Evolutionary conservation across 2,113 vertebrate genomes (phyloP), one percentile per base, ranked within the genome.

Genomic region (Ciconia stormi): DNA sequence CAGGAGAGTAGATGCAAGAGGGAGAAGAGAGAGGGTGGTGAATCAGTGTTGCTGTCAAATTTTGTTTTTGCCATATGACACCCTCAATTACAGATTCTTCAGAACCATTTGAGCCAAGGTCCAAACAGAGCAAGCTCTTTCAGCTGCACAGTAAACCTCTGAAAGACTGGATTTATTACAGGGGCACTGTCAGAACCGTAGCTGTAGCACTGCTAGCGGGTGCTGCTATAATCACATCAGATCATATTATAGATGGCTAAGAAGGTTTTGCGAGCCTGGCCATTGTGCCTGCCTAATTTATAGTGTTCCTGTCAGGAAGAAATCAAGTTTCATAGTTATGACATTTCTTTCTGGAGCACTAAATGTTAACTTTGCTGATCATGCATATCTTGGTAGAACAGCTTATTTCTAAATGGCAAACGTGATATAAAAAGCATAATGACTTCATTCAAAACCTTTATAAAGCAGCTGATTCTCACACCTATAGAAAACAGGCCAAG

Each of bases 281-380:
- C 73, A 82, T 69, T 70, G 34, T 72, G 82, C 69, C 73, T 84
- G 11, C 42, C 73, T 97, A 97, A 97, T 97, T 97, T 97, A 97
- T 50, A 82, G 85, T 71, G 70, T 29, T 92, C 95, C 92, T 95
- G 82, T 97, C 86, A 97, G 67, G 92, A 91, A 85, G 74, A 96
- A 97, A 96, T 95, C 82, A 97, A 97, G 95, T 97, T 97, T 97
- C 92, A 98, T 96, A 96, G 88, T 97, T 98, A 97, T 91, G 96
- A 96, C 91, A 98, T 97, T 97, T 97, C 92, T 96, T 98, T 97
- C 92, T 95, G 74, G 91, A 97, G 97, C 87, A 96, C 87, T 95
- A 97, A 97, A 95, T 96, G 87, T 95, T 97, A 97, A 95, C 95
- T 97, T 97, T 97, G 96, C 92, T 98, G 91, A 97, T 94, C 79